Evolutionary conservation across 2,888 invertebrate species (phyloP).

Genomic region (Lasiommata megera): DNA sequence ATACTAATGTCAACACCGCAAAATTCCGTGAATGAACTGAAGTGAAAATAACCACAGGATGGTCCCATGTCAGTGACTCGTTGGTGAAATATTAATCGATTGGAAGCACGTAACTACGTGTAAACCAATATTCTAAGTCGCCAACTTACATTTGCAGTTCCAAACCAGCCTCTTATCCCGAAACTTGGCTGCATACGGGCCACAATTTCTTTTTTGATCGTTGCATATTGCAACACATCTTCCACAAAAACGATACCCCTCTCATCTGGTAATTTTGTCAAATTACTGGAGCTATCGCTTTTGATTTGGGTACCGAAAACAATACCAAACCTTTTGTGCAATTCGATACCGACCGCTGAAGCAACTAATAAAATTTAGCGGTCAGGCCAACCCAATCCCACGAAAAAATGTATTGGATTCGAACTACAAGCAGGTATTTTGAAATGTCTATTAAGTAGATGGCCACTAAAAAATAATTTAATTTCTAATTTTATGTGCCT

Average conservation of each 20-base stretch:
- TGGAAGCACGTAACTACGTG: slow-evolving; percentile 55
- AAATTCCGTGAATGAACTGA: slow-evolving; percentile 52
- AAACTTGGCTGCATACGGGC: slow-evolving; percentile 43
- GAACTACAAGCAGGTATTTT: slow-evolving; percentile 1
- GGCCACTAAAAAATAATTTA: no score
- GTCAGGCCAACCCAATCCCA: slow-evolving; percentile 50
- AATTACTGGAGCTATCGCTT: slow-evolving; percentile 68
- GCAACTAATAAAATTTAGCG: slow-evolving; percentile 50
- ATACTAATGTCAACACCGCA: slow-evolving; percentile 38
- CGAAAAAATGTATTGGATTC: slow-evolving; percentile 23
- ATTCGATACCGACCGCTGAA: slow-evolving; percentile 62
- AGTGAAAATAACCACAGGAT: slow-evolving; percentile 53
- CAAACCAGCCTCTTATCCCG: slow-evolving; percentile 23
- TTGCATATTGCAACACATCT: slow-evolving; percentile 22
- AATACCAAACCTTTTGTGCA: slow-evolving; percentile 73
- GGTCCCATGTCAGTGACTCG: slow-evolving; percentile 61
- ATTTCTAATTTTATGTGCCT: no score
- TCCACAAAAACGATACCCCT: slow-evolving; percentile 44
- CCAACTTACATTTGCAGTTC: slow-evolving; percentile 47
- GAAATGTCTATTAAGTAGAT: not conserved
- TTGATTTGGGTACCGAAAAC: slow-evolving; percentile 69
- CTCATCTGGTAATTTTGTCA: slow-evolving; percentile 68
- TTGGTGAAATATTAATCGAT: slow-evolving; percentile 56
- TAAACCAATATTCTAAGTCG: slow-evolving; percentile 61
- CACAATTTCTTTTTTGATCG: slow-evolving; percentile 40